Evolutionary conservation across 1,140 invertebrate species (phyloP).

Genomic region (Chrysomallon squamiferum): DNA sequence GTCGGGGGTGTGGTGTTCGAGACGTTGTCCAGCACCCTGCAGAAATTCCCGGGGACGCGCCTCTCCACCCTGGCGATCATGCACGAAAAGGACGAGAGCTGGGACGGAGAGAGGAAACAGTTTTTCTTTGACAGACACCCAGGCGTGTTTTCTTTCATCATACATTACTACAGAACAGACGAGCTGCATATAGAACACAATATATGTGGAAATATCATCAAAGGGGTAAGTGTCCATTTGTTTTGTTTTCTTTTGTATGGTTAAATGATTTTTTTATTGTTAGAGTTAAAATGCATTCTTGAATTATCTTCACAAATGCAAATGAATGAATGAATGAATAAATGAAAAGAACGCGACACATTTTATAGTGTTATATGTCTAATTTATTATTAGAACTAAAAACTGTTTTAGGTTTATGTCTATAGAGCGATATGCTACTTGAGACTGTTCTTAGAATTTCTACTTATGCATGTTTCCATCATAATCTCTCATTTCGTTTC

Average conservation of each 20-base stretch:
- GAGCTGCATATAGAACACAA: constrained; percentile 91
- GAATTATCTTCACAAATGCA: not conserved
- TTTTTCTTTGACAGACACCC: constrained; percentile 60
- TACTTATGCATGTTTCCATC: too few species aligned
- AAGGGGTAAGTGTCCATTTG: constrained; percentile 68
- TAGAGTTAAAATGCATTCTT: not conserved
- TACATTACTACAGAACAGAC: constrained; percentile 58
- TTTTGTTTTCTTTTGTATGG: too few species aligned
- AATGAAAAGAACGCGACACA: too few species aligned
- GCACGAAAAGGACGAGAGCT: constrained; percentile 44
- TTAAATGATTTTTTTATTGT: not conserved
- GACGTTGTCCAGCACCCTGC: constrained; percentile 41
- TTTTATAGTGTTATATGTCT: too few species aligned
- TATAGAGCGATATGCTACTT: too few species aligned
- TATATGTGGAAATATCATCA: constrained; percentile 97
- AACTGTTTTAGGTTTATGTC: too few species aligned
- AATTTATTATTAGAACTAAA: too few species aligned
- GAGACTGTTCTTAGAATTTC: too few species aligned
- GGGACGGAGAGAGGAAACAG: constrained; percentile 43
- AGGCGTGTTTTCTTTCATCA: constrained; percentile 51
- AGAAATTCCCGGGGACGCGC: constrained; percentile 36
- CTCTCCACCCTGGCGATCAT: constrained; percentile 41
- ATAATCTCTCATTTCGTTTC: too few species aligned
- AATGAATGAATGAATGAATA: too few species aligned
- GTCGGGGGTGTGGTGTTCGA: constrained; percentile 44